phyloP scores from a whole-genome alignment of 2,888 invertebrate genomes.

The Cheilosia scutellata region DNA sequence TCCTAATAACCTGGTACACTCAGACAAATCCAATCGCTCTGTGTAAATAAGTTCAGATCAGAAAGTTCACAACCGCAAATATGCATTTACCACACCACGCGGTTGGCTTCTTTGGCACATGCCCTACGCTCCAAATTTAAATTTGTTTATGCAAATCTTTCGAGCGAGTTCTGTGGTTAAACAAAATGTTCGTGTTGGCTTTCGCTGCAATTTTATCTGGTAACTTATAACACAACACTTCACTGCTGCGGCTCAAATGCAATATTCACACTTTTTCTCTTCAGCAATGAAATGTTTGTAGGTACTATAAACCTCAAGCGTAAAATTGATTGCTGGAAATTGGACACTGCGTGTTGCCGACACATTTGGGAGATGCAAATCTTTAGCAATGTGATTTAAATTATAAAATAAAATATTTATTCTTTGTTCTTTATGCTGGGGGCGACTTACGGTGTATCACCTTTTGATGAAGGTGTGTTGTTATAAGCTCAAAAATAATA shows the following conservation, averaged over 20 bases:
- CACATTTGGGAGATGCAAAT: conserved; percentile 30
- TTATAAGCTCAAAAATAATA: not conserved
- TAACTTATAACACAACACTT: not conserved
- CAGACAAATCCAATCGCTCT: too few relatives aligned
- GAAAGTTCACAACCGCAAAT: conserved; percentile 7
- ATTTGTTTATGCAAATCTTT: conserved; percentile 9
- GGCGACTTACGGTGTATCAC: conserved; percentile 1
- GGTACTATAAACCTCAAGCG: conserved; percentile 33
- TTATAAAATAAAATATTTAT: conserved; percentile 6
- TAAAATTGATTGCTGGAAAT: conserved; percentile 22
- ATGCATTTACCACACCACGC: conserved; percentile 7
- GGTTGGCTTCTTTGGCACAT: conserved; percentile 21
- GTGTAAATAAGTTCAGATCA: not conserved
- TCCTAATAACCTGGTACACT: too few relatives aligned
- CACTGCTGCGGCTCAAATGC: not conserved
- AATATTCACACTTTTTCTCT: conserved; percentile 5
- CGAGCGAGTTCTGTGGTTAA: not conserved
- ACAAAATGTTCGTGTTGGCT: not conserved
- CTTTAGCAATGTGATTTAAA: conserved; percentile 2
- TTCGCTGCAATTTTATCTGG: not conserved
- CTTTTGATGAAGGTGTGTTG: not conserved
- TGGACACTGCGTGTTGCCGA: conserved; percentile 17
- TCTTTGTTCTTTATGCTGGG: not conserved
- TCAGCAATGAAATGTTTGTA: not conserved
- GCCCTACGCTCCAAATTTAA: conserved; percentile 15